phyloP scores from a whole-genome alignment of 2,888 invertebrate species.

The Torymus texanus region DNA sequence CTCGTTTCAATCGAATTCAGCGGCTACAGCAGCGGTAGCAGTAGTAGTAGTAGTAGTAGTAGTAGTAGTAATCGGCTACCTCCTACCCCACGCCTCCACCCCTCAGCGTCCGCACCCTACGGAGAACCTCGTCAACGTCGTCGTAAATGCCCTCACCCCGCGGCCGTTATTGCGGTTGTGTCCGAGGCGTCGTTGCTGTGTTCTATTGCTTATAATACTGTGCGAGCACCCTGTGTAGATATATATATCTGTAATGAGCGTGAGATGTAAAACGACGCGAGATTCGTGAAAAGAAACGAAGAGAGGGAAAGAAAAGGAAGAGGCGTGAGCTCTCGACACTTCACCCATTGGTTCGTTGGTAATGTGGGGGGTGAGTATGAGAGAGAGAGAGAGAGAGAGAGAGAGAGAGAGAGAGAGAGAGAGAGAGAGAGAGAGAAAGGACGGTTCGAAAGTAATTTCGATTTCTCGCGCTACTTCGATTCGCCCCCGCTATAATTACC shows the following conservation, averaged over 20 bases:
- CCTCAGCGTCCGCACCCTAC: background rate
- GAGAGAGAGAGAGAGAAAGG: slow-evolving; percentile 39
- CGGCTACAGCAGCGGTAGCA: slow-evolving; percentile 10
- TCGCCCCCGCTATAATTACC: slow-evolving; percentile 71
- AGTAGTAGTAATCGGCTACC: too few relatives aligned
- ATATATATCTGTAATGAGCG: too few relatives aligned
- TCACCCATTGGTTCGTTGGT: slow-evolving; percentile 36
- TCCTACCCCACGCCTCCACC: too few relatives aligned
- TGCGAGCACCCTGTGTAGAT: too few relatives aligned
- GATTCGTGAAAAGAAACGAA: background rate
- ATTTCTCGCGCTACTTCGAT: slow-evolving; percentile 70
- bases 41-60: background rate
- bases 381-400: slow-evolving; percentile 33
- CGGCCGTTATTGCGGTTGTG: slow-evolving; percentile 11
- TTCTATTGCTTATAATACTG: too few relatives aligned
- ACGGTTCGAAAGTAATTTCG: slow-evolving; percentile 69
- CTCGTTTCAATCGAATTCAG: slow-evolving; percentile 58
- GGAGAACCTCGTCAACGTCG: slow-evolving; percentile 9
- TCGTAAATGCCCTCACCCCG: slow-evolving; percentile 39
- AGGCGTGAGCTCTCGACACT: slow-evolving; percentile 7
- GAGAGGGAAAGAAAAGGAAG: background rate
- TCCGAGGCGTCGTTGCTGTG: too few relatives aligned
- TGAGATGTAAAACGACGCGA: background rate
- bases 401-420: slow-evolving; percentile 40
- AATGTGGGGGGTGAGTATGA: slow-evolving; percentile 26